Percentiles rank a stretch among this genome's conserved stretches.
phyloP scores from a whole-genome alignment of 2,888 invertebrate species.

The Cheilosia soror region DNA sequence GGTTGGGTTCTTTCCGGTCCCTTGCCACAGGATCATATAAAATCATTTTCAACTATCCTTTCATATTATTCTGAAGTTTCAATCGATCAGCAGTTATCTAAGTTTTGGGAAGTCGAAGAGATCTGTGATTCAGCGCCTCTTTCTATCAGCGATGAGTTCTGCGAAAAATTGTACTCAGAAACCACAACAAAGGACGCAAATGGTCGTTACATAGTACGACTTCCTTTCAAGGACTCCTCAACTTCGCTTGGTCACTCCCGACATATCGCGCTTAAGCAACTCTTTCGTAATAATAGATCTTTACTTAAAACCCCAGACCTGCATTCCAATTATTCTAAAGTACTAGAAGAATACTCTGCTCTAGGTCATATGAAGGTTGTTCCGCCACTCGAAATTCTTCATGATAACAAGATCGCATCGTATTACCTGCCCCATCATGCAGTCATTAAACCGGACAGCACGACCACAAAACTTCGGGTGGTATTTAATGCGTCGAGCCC shows the following conservation, averaged over 20 bases:
- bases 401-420: too few species aligned
- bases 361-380: too few species aligned
- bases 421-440: too few species aligned
- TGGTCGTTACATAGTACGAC: slow-evolving; percentile 17
- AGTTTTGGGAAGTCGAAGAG: slow-evolving; percentile 12
- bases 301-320: too few species aligned
- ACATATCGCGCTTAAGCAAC: too few species aligned
- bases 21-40: neutral
- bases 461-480: too few species aligned
- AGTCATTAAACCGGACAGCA: too few species aligned
- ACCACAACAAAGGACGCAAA: neutral
- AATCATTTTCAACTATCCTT: neutral
- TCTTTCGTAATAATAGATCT: too few species aligned
- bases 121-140: neutral
- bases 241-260: neutral
- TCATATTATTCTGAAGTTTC: slow-evolving; percentile 11
- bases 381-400: too few species aligned
- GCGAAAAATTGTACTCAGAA: slow-evolving; percentile 1
- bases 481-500: too few species aligned
- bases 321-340: too few species aligned
- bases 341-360: too few species aligned
- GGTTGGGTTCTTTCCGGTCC: neutral
- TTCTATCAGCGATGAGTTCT: neutral
- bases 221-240: slow-evolving; percentile 6
- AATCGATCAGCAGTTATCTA: neutral